Evolutionary conservation across 2,888 invertebrate species (phyloP).

Genomic region (Standfussiana lucernea): DNA sequence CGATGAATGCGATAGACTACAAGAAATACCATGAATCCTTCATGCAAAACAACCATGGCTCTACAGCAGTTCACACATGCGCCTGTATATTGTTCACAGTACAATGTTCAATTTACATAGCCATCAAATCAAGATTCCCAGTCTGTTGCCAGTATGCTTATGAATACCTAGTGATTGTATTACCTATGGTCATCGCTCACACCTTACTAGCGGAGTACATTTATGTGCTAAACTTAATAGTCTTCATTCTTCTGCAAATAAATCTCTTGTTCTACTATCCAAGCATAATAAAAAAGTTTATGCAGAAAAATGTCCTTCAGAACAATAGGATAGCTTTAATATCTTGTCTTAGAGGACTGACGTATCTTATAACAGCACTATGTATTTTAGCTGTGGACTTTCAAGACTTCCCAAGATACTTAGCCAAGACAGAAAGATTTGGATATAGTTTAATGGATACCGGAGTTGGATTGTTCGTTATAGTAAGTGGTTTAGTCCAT

Average conservation of each 20-base stretch:
- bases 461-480: conserved; percentile 97
- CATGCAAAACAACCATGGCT: conserved; percentile 90
- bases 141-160: conserved; percentile 78
- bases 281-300: conserved; percentile 59
- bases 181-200: conserved; percentile 90
- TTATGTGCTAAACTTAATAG: conserved; percentile 76
- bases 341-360: conserved; percentile 93
- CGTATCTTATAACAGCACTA: conserved; percentile 93
- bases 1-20: conserved; percentile 82
- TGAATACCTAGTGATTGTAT: conserved; percentile 90
- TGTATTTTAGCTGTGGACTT: conserved; percentile 99
- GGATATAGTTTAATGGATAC: conserved; percentile 98
- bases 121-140: conserved; percentile 68
- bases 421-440: conserved; percentile 96
- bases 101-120: conserved; percentile 78
- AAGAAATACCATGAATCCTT: conserved; percentile 88
- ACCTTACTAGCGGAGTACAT: conserved; percentile 88
- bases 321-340: conserved; percentile 85
- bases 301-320: conserved; percentile 68
- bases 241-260: conserved; percentile 71
- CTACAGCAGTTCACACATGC: conserved; percentile 88
- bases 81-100: conserved; percentile 84
- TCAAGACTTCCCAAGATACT: conserved; percentile 94
- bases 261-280: conserved; percentile 65
- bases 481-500: conserved; percentile 95